A percentile compares a stretch with the other conserved stretches of the same genome.
phyloP scores from a whole-genome alignment of 2,888 invertebrate genomes.

The Drosophila putrida region DNA sequence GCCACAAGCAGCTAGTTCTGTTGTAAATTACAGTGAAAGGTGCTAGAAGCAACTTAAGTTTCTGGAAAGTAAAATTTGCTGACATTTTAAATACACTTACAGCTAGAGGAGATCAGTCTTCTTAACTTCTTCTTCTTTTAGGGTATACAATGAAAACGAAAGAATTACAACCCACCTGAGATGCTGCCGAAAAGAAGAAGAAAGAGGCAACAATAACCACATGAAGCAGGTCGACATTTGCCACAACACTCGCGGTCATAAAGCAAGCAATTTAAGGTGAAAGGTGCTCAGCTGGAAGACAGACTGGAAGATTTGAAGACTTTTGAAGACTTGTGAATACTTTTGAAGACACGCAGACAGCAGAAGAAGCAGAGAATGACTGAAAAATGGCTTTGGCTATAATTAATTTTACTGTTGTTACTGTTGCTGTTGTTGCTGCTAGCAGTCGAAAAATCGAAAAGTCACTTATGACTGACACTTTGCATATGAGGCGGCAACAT shows the following conservation, averaged over 20 bases:
- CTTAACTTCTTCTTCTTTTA: not conserved
- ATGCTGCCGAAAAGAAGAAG: conserved; percentile 12
- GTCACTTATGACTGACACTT: conserved; percentile 82
- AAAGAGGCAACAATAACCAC: conserved; percentile 38
- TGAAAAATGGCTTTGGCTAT: conserved; percentile 72
- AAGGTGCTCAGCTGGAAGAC: conserved; percentile 69
- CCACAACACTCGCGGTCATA: conserved; percentile 74
- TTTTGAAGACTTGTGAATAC: too few species aligned
- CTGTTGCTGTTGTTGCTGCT: conserved; percentile 42
- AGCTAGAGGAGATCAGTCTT: not conserved
- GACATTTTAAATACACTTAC: not conserved
- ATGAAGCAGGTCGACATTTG: conserved; percentile 73
- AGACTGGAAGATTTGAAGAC: conserved; percentile 24
- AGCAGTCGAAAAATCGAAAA: conserved; percentile 78
- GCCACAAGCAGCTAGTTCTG: not conserved
- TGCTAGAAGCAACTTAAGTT: conserved; percentile 46
- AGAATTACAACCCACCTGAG: conserved; percentile 32
- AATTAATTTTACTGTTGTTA: conserved; percentile 63
- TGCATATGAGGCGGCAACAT: conserved; percentile 73
- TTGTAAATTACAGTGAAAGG: conserved; percentile 61
- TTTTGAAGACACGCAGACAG: conserved; percentile 38
- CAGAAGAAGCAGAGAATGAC: conserved; percentile 37
- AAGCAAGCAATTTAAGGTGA: conserved; percentile 79
- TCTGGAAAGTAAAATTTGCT: not conserved
- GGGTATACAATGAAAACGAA: not conserved